phyloP scores from a whole-genome alignment of 1,140 invertebrate species.

The Trinorchestia longiramus region DNA sequence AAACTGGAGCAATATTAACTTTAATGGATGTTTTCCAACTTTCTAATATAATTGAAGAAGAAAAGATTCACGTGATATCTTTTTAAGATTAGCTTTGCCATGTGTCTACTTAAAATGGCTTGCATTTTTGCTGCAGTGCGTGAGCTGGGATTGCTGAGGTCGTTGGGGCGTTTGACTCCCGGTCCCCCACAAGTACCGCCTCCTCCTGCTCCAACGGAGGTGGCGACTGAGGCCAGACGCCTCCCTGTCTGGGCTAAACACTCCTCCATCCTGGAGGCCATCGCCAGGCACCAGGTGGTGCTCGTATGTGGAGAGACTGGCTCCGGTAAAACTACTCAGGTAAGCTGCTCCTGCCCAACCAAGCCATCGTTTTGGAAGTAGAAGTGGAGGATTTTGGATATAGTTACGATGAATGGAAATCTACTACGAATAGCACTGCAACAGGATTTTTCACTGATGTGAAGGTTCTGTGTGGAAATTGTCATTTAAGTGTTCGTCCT shows the following conservation, averaged over 20 bases:
- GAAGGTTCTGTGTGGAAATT: too few relatives aligned
- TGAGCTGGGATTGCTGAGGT: conserved; percentile 71
- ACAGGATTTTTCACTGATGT: not conserved
- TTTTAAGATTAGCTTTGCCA: too few relatives aligned
- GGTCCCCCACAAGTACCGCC: conserved; percentile 77
- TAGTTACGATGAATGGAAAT: too few relatives aligned
- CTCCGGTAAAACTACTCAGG: conserved; percentile 91
- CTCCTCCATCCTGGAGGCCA: conserved; percentile 73
- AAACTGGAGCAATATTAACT: too few relatives aligned
- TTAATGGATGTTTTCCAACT: too few relatives aligned
- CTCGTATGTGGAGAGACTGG: conserved; percentile 83
- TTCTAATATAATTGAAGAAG: too few relatives aligned
- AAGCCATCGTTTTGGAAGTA: not conserved
- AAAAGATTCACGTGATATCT: too few relatives aligned
- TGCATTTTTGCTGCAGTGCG: conserved; percentile 69
- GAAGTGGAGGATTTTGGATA: too few relatives aligned
- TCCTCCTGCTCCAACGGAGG: conserved; percentile 71
- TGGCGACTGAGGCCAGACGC: conserved; percentile 73
- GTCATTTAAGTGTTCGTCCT: not conserved
- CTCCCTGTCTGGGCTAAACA: conserved; percentile 75
- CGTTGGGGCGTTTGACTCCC: conserved; percentile 76
- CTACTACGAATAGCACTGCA: not conserved
- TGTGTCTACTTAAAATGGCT: too few relatives aligned
- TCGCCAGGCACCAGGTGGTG: conserved; percentile 74
- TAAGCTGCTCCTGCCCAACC: conserved; percentile 59